Base-by-base conservation (phyloP, 2,113 vertebrate species). In the Chionomys nivalis region DNA sequence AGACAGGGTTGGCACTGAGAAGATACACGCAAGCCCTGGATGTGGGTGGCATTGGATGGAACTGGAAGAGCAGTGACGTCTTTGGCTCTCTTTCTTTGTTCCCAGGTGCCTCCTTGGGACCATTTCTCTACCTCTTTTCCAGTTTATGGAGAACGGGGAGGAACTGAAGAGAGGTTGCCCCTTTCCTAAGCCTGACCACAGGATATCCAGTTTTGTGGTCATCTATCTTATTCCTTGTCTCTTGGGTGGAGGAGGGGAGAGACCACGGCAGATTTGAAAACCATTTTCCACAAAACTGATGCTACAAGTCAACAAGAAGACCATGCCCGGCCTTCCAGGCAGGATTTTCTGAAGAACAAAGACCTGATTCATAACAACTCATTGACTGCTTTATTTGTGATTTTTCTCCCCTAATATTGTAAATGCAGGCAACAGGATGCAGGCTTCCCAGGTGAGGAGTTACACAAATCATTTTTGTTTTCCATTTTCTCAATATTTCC, bases 401-500 rank as follows among this genome's bases (percentile, higher is more conserved):
- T 91, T 96, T 96, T 96, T 19, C 94, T 24, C 33, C n/a, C 76
- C 92, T 92, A 85, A 61, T 93, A 83, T 97, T 94, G 93, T 96
- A 96, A 94, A 98, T 97, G 97, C 97, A 98, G 98, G 98, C 97
- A 42, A 97, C 70, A 94, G 97, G 97, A 98, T 96, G 97, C 91
- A 10, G 96, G 93, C 82, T 97, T 98, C 97, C 97, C 97, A 94
- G 95, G 96, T 97, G 96, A 97, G 91, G 94, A 85, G 94, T 98
- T 92, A 93, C 87, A 98, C 97, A 98, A 97, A 97, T 98, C 98
- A 89, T 94, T 97, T 93, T 97, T 98, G 91, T 98, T 98, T 98
- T 97, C 95, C 83, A 94, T 95, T 97, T 97, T 96, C 94, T 96
- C 88, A 94, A 28, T 96, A 55, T 94, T 97, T 97, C 95, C 94